Evolutionary conservation across 2,797 vertebrate genomes (phyloP).

Genomic region (Scolopax bukidnonensis): DNA sequence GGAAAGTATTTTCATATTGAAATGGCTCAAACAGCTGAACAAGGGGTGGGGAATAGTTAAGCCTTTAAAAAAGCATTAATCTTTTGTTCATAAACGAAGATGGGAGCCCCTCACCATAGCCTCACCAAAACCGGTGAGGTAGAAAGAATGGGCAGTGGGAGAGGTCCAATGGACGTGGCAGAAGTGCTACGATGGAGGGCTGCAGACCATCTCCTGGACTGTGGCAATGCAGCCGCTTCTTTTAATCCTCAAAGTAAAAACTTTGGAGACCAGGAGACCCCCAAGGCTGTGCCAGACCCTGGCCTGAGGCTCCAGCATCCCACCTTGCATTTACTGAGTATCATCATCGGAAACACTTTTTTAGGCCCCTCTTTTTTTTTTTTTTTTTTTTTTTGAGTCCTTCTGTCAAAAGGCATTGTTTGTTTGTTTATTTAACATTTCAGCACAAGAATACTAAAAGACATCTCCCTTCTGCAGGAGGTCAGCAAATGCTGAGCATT

Average conservation of each 20-base stretch:
- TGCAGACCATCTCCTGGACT: fast-evolving
- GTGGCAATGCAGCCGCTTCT: fast-evolving
- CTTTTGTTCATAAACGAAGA: background rate
- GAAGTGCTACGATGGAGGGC: background rate
- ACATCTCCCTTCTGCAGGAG: background rate
- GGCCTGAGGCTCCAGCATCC: fast-evolving
- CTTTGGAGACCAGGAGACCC: fast-evolving
- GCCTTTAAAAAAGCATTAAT: background rate
- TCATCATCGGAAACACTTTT: fast-evolving
- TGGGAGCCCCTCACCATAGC: fast-evolving
- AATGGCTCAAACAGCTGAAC: background rate
- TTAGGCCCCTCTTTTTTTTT: fast-evolving
- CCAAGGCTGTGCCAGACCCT: fast-evolving
- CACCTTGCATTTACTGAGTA: background rate
- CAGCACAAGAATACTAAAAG: background rate
- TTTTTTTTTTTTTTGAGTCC: background rate
- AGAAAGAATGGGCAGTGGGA: background rate
- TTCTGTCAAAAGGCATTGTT: background rate
- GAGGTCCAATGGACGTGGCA: fast-evolving
- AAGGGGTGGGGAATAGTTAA: background rate
- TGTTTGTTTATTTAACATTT: background rate
- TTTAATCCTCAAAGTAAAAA: background rate
- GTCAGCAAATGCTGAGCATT: background rate
- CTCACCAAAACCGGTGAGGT: background rate
- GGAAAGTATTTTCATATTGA: background rate